phyloP scores from a whole-genome alignment of 1,140 invertebrate species.

The Drosophila lini region DNA sequence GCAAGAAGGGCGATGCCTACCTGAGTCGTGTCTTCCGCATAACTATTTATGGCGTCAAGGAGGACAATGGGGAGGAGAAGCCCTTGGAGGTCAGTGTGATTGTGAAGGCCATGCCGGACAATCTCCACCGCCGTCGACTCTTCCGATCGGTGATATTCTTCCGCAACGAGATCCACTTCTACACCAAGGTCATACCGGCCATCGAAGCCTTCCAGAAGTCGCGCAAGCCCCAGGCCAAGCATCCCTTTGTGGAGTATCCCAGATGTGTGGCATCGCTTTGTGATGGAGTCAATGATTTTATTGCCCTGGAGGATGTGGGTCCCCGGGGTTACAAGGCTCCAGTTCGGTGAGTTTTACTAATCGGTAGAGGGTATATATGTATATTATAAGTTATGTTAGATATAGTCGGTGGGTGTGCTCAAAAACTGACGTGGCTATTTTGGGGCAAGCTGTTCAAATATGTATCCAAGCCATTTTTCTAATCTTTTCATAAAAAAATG shows the following conservation, averaged over 20 bases:
- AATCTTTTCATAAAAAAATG: not conserved
- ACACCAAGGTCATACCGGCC: slow-evolving; percentile 86
- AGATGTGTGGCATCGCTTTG: slow-evolving; percentile 85
- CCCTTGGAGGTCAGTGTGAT: slow-evolving; percentile 84
- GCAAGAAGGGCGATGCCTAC: slow-evolving; percentile 88
- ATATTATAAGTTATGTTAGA: not conserved
- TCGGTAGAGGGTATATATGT: no score
- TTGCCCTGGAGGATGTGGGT: slow-evolving; percentile 88
- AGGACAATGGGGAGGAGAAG: slow-evolving; percentile 43
- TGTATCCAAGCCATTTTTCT: not conserved
- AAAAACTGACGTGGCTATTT: not conserved
- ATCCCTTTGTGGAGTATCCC: slow-evolving; percentile 86
- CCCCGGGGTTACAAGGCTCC: slow-evolving; percentile 85
- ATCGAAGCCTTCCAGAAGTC: slow-evolving; percentile 85
- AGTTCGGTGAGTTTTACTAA: slow-evolving; percentile 53
- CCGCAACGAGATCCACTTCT: slow-evolving; percentile 88
- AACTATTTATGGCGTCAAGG: slow-evolving; percentile 85
- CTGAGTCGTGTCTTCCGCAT: slow-evolving; percentile 87
- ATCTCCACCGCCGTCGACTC: slow-evolving; percentile 86
- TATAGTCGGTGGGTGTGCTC: not conserved
- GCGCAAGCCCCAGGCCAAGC: slow-evolving; percentile 81
- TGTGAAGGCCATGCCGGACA: slow-evolving; percentile 88
- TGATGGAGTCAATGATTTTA: slow-evolving; percentile 88
- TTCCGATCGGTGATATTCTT: slow-evolving; percentile 89
- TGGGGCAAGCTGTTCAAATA: not conserved